Evolutionary conservation across 2,888 invertebrate species (phyloP).

Genomic region (Tanytarsus gracilentus): DNA sequence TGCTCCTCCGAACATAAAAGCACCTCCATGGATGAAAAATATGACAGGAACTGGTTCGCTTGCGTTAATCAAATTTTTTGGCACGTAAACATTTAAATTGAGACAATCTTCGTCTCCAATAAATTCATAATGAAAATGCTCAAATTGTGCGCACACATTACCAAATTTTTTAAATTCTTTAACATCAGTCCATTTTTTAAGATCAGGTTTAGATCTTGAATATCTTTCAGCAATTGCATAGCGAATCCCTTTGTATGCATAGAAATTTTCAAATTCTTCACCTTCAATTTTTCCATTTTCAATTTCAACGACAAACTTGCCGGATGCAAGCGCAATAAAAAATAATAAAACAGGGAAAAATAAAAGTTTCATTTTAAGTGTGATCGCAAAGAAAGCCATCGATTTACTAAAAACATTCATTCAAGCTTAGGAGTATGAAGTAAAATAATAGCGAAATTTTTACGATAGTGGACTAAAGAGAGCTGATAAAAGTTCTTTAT

Average conservation of each 20-base stretch:
- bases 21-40: constrained; percentile 59
- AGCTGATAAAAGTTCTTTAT: no score
- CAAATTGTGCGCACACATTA: constrained; percentile 55
- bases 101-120: constrained; percentile 60
- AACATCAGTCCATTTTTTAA: constrained; percentile 33
- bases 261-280: constrained; percentile 39
- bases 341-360: no score
- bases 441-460: no score
- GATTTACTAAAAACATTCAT: no score
- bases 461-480: no score
- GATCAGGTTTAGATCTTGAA: constrained; percentile 39
- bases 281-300: constrained; percentile 36
- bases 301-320: not conserved
- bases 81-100: constrained; percentile 54
- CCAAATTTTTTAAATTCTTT: constrained; percentile 49
- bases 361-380: no score
- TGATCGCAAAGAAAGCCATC: no score
- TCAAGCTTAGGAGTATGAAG: no score
- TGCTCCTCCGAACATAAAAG: constrained; percentile 57
- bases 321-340: not conserved
- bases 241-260: constrained; percentile 57
- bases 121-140: constrained; percentile 38
- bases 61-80: constrained; percentile 36
- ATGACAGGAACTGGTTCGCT: constrained; percentile 51
- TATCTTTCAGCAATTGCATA: constrained; percentile 55